Evolutionary conservation across 2,888 invertebrate genomes (phyloP).

Genomic region (Netelia virgata): DNA sequence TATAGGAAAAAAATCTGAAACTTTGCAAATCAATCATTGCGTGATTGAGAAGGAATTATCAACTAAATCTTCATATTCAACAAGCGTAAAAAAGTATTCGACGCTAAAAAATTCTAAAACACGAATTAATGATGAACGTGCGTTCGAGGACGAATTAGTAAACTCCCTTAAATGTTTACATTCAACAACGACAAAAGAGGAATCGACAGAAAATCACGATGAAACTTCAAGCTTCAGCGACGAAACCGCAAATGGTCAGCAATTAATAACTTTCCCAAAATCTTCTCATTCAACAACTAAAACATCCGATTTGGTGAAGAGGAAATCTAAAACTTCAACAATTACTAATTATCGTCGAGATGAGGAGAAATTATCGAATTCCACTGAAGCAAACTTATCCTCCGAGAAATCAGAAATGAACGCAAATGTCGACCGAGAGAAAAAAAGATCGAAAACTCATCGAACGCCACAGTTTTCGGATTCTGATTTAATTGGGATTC

Average conservation of each 20-base stretch:
- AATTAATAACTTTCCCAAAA: not conserved
- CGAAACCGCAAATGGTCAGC: not conserved
- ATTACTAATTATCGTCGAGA: not conserved
- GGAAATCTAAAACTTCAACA: not conserved
- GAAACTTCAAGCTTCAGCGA: not conserved
- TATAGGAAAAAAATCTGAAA: not conserved
- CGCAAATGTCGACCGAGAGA: not conserved
- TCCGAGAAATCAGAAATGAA: not conserved
- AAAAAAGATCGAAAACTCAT: constrained; percentile 1
- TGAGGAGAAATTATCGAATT: not conserved
- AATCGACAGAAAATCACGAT: not conserved
- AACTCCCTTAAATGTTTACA: not conserved
- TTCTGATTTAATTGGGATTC: not conserved
- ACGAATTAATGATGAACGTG: not conserved
- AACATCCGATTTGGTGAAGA: not conserved
- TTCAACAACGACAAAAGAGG: not conserved
- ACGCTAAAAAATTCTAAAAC: not conserved
- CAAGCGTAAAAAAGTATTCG: not conserved
- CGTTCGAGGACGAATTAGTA: not conserved
- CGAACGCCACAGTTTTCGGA: not conserved
- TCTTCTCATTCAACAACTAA: not conserved
- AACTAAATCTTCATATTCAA: constrained; percentile 5
- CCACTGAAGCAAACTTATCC: not conserved
- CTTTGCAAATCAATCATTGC: not conserved
- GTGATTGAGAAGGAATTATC: not conserved